Evolutionary conservation across 2,888 invertebrate species (phyloP).

Genomic region (Gerris lacustris): DNA sequence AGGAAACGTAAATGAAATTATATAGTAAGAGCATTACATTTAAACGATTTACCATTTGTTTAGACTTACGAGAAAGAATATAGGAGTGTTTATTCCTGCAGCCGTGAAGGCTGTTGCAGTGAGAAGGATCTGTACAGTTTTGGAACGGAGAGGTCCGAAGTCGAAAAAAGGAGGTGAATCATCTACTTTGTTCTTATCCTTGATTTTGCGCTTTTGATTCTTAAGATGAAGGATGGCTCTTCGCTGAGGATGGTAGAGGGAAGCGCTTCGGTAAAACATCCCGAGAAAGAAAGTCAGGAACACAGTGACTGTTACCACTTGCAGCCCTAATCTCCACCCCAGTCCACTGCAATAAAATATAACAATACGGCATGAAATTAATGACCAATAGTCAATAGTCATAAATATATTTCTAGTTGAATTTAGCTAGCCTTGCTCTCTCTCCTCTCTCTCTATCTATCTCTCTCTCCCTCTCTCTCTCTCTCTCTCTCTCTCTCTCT

Average conservation of each 20-base stretch:
- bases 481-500: too few relatives aligned
- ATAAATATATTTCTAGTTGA: too few relatives aligned
- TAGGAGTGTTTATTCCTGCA: slow-evolving; percentile 74
- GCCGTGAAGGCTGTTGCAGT: slow-evolving; percentile 66
- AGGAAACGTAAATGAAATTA: background rate
- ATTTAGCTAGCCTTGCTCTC: too few relatives aligned
- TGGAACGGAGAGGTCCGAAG: slow-evolving; percentile 69
- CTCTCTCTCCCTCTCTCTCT: too few relatives aligned
- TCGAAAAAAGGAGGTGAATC: slow-evolving; percentile 77
- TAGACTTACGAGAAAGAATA: slow-evolving; percentile 56
- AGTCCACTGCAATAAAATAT: slow-evolving; percentile 28
- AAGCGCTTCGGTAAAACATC: slow-evolving; percentile 76
- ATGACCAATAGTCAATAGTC: too few relatives aligned
- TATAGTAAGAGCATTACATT: background rate
- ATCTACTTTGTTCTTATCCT: slow-evolving; percentile 53
- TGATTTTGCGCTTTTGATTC: slow-evolving; percentile 73
- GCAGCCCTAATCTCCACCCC: slow-evolving; percentile 65
- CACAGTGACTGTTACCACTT: slow-evolving; percentile 72
- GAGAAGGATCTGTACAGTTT: slow-evolving; percentile 69
- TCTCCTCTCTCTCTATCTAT: too few relatives aligned
- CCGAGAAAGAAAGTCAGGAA: slow-evolving; percentile 73
- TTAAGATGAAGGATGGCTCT: slow-evolving; percentile 78
- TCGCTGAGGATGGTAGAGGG: slow-evolving; percentile 75
- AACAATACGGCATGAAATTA: background rate
- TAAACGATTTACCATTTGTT: background rate